phyloP scores from a whole-genome alignment of 2,797 vertebrate genomes.

The Tarsius wallacei region DNA sequence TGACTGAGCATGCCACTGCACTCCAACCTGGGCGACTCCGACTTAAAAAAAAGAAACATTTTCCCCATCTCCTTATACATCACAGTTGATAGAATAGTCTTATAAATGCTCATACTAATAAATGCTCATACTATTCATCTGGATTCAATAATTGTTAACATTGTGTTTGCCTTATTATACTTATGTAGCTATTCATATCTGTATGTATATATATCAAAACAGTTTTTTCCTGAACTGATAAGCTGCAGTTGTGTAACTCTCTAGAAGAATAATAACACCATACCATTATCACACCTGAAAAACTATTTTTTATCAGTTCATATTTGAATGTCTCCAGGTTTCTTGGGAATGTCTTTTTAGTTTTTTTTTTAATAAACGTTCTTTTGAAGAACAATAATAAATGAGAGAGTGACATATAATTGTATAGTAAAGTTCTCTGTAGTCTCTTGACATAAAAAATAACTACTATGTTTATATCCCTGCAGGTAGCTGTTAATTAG shows the following conservation, averaged over 20 bases:
- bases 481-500: conserved; percentile 42
- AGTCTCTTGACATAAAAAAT: conserved; percentile 44
- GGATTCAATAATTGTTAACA: conserved; percentile 23
- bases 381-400: conserved; percentile 49
- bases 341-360: conserved; percentile 39
- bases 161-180: neutral
- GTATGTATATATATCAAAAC: neutral
- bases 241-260: conserved; percentile 40
- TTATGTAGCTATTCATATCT: neutral
- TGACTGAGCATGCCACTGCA: too few relatives aligned
- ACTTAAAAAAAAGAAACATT: neutral
- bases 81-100: neutral
- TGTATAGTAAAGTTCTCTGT: conserved; percentile 37
- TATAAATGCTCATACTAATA: neutral
- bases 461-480: neutral
- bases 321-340: neutral
- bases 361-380: conserved; percentile 27
- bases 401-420: conserved; percentile 21
- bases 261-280: neutral
- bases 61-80: neutral
- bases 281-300: neutral
- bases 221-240: conserved; percentile 19
- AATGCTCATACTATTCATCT: neutral
- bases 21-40: too few relatives aligned
- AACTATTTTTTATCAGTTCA: neutral